These are phyloP conservation scores for Neotoma lepida DNA, from an alignment of 2,113 vertebrate genomes.

Conservation along the genomic window DNA sequence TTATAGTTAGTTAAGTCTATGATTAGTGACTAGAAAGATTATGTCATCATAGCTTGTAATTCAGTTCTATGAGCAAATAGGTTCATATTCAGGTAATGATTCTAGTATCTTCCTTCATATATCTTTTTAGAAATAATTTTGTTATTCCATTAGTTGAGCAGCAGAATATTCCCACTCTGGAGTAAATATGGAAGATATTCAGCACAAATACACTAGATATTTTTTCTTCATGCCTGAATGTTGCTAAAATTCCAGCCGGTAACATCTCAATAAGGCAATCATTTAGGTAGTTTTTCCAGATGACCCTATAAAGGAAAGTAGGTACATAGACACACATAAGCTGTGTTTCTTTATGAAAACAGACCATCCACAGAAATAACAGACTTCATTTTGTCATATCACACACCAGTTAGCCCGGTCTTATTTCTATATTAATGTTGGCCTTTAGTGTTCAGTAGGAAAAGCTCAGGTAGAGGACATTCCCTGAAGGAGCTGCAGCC, in stretches of 20 bases:
- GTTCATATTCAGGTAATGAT: slow-evolving; percentile 60
- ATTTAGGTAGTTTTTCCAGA: background rate
- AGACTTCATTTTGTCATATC: background rate
- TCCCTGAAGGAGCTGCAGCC: background rate
- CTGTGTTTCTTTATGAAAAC: background rate
- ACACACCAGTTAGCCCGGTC: background rate
- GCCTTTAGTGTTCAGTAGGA: background rate
- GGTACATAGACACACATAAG: background rate
- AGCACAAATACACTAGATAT: slow-evolving; percentile 46
- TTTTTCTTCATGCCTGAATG: background rate
- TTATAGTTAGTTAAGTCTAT: background rate
- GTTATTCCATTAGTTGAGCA: slow-evolving; percentile 55
- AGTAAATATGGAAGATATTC: slow-evolving; percentile 50
- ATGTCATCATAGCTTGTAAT: slow-evolving; percentile 44
- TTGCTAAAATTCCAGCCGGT: background rate
- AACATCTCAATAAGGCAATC: background rate
- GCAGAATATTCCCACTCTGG: slow-evolving; percentile 45
- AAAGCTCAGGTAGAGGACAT: background rate
- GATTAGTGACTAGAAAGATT: slow-evolving; percentile 30
- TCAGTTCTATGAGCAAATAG: slow-evolving; percentile 59
- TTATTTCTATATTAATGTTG: background rate
- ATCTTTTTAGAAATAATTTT: slow-evolving; percentile 70
- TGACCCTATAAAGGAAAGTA: background rate
- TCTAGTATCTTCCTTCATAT: slow-evolving; percentile 32
- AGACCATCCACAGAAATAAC: background rate